Base-by-base conservation (phyloP, 2,797 vertebrate genomes). In the Anisognathus igniventris region DNA sequence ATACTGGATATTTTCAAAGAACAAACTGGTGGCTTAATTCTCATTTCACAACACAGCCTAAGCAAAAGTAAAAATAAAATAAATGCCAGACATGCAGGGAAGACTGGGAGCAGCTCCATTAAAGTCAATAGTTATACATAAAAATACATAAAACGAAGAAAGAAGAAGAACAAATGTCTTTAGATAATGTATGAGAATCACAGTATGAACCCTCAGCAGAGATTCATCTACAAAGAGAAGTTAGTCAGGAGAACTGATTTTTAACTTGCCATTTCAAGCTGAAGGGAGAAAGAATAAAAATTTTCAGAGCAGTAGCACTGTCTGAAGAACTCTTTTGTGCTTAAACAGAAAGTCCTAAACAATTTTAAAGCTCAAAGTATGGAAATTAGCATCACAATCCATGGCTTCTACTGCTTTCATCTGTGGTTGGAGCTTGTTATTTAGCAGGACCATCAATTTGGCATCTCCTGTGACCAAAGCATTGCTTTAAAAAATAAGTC, bases 131-230 rank as follows among this genome's bases (percentile, higher is more conserved):
- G 88, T 48, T 75, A 77, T 33, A 78, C 51, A 91, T 80, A 83
- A 89, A 95, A 93, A 80, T 80, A 94, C 53, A 80, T 88, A 88
- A 83, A 96, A 68, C 2, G 4, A 21, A 31, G 61, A 80, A 87
- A 86, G 84, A 88, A 76, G 54, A 94, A 93, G 86, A 95, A 85
- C n/a, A 86, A 93, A 83, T 72, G 47, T 35, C 68, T 96, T 88
- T 70, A 86, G 91, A 90, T 92, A 93, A 94, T 83, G 58, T 35
- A 90, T 90, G 92, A 96, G 66, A 66, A 62, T 62, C 93, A 87
- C 95, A 96, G 92, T 60, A 22, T 81, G 95, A 94, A 42, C 33
- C 33, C 78, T 80, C 61, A 62, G 78, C 65, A 93, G 57, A 92
- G 74, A 40, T 39, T n/a, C 44, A 58, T 25, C 72, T 70, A 57